Evolutionary conservation across 1,140 invertebrate species (phyloP).

Genomic region (Diabrotica virgifera): DNA sequence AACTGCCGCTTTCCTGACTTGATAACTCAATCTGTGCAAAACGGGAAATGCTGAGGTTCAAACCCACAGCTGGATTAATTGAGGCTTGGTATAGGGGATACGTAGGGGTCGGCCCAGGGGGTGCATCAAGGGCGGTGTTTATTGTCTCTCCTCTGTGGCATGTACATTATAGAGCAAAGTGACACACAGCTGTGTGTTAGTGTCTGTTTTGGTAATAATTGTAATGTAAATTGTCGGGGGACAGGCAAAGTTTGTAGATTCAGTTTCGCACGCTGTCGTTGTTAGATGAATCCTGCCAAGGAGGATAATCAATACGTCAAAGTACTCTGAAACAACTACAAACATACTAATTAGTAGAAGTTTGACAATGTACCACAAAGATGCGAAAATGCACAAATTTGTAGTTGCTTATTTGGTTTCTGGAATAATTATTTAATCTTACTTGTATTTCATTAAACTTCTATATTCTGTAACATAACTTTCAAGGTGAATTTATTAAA

Average conservation of each 20-base stretch:
- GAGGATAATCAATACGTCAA: no score
- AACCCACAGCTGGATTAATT: constrained; percentile 12
- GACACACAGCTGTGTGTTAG: not conserved
- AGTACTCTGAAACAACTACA: no score
- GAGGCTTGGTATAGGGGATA: not conserved
- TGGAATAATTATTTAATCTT: no score
- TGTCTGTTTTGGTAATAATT: not conserved
- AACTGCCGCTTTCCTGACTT: not conserved
- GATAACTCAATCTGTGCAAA: constrained; percentile 13
- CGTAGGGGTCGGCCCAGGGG: not conserved
- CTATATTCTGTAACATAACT: no score
- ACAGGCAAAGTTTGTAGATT: not conserved
- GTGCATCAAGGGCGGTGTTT: not conserved
- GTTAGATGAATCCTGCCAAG: no score
- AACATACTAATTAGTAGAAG: no score
- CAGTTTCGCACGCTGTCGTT: no score
- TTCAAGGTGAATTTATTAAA: no score
- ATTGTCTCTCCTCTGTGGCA: not conserved
- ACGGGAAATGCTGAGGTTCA: constrained; percentile 14
- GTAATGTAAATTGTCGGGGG: not conserved
- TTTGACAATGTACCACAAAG: no score
- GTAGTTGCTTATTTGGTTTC: no score
- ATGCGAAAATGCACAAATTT: no score
- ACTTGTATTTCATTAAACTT: no score
- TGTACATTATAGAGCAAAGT: not conserved